Evolutionary conservation across 2,888 invertebrate species (phyloP).

Genomic region (Epinotia ramella): DNA sequence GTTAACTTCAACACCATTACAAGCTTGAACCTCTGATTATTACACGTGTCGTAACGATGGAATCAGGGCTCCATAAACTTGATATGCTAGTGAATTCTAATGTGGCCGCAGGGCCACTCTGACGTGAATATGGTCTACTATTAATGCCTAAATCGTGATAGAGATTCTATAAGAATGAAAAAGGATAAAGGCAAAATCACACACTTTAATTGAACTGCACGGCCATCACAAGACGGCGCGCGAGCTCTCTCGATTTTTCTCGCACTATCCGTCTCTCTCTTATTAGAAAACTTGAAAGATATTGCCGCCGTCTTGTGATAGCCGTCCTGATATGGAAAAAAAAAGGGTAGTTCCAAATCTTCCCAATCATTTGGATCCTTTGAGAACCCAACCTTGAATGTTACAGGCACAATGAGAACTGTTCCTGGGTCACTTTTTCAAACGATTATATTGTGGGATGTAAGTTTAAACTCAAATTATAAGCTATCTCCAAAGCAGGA

Average conservation of each 20-base stretch:
- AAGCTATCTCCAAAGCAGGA: too few species aligned
- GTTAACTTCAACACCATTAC: background rate
- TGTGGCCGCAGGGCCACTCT: background rate
- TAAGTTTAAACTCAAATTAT: too few species aligned
- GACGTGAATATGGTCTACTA: background rate
- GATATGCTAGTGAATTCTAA: constrained; percentile 18
- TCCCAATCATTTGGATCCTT: background rate
- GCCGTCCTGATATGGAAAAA: background rate
- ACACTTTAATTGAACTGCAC: background rate
- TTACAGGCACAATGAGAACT: background rate
- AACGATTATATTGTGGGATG: background rate
- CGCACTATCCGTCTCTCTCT: too few species aligned
- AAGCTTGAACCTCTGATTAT: background rate
- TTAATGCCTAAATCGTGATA: background rate
- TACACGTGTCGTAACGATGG: background rate
- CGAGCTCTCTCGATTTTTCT: too few species aligned
- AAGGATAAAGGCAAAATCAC: too few species aligned
- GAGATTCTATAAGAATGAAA: background rate
- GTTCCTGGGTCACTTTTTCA: background rate
- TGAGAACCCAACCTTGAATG: background rate
- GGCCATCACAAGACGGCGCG: too few species aligned
- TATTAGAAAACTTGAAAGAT: too few species aligned
- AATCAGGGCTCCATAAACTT: constrained; percentile 3
- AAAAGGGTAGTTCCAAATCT: background rate
- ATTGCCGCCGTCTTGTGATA: too few species aligned